Conservation (phyloP, 2,888 invertebrate species). For the Tinea trinotella region DNA sequence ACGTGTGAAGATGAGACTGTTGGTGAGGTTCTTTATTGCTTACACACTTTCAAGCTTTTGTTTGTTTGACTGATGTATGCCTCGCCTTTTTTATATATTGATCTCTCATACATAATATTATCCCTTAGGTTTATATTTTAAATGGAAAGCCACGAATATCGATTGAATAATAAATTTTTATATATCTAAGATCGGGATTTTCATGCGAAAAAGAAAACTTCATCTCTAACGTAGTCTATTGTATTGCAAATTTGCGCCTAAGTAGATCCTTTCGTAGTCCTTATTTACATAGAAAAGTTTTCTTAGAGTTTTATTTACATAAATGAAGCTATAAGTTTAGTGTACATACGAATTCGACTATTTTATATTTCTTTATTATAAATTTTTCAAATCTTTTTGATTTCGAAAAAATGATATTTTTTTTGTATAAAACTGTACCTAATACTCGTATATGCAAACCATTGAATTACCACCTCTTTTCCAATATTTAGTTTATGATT, state of each 20-base stretch:
- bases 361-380: too few relatives aligned
- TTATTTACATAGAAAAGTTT: constrained; percentile 66
- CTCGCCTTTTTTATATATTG: constrained; percentile 40
- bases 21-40: constrained; percentile 21
- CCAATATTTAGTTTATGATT: too few relatives aligned
- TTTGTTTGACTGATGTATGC: constrained; percentile 28
- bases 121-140: constrained; percentile 49
- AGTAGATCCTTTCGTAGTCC: constrained; percentile 50
- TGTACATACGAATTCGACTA: too few relatives aligned
- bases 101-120: constrained; percentile 47
- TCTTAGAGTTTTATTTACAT: constrained; percentile 53
- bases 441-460: too few relatives aligned
- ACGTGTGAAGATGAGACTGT: constrained; percentile 35
- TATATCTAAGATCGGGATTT: constrained; percentile 55
- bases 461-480: too few relatives aligned
- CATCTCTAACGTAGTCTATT: constrained; percentile 63
- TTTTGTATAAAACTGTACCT: too few relatives aligned
- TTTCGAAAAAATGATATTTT: too few relatives aligned
- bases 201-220: constrained; percentile 63
- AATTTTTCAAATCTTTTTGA: too few relatives aligned
- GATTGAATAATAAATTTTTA: constrained; percentile 68
- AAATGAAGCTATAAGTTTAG: too few relatives aligned
- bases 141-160: constrained; percentile 55
- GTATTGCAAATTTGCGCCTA: constrained; percentile 67
- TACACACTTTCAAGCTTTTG: constrained; percentile 15